Conservation (phyloP, 1,140 invertebrate species). For the Macrocentrus cingulum region DNA sequence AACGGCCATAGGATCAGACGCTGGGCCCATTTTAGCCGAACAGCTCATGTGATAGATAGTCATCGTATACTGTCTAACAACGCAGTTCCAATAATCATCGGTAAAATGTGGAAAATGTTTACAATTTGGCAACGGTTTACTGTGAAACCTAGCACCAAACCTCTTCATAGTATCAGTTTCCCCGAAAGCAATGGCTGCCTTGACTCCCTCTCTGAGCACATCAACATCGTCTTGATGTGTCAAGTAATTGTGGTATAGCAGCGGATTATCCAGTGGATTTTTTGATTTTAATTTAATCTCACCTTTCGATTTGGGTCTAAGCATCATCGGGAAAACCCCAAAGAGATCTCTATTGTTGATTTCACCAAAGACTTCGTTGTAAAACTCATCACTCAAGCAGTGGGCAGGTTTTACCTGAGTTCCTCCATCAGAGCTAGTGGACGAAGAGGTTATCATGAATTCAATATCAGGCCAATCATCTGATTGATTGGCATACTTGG, state of each 20-base stretch:
- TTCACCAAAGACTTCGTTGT: constrained; percentile 70
- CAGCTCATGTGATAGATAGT: constrained; percentile 86
- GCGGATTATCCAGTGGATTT: constrained; percentile 82
- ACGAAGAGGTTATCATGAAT: constrained; percentile 83
- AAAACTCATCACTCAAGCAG: constrained; percentile 77
- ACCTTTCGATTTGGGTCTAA: constrained; percentile 83
- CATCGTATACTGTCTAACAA: constrained; percentile 77
- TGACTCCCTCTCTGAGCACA: constrained; percentile 80
- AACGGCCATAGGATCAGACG: constrained; percentile 75
- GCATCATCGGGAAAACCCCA: constrained; percentile 82
- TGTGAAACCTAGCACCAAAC: constrained; percentile 75
- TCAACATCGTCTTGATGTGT: constrained; percentile 78
- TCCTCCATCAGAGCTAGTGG: constrained; percentile 77
- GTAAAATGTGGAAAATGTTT: constrained; percentile 73
- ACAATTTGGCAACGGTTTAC: constrained; percentile 74
- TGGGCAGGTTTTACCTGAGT: constrained; percentile 75
- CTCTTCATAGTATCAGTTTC: constrained; percentile 71
- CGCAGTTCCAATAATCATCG: constrained; percentile 84
- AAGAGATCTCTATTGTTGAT: constrained; percentile 75
- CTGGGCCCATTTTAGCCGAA: constrained; percentile 82
- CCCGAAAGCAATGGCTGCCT: constrained; percentile 78
- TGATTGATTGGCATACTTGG: constrained; percentile 79
- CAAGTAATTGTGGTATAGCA: constrained; percentile 88
- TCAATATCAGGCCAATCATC: constrained; percentile 91
- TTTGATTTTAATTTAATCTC: constrained; percentile 72